phyloP scores from a whole-genome alignment of 2,113 vertebrate genomes.

The Geococcyx californianus region DNA sequence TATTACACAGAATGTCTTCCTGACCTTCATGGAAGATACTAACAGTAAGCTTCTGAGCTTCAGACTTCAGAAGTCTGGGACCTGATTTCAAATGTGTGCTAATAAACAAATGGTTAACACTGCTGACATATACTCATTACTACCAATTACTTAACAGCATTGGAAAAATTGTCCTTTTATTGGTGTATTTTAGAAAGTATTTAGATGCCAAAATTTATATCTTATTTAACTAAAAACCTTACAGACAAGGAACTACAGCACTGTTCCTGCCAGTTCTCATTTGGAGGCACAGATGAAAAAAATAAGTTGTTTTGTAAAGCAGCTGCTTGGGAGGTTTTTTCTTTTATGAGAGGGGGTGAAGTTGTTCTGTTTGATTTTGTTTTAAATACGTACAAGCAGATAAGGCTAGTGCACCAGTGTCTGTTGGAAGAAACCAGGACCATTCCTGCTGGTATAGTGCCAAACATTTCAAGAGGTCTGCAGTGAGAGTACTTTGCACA shows the following conservation, averaged over 20 bases:
- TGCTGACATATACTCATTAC: not conserved
- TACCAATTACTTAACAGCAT: too few relatives aligned
- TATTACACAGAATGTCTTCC: not conserved
- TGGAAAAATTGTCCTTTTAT: not conserved
- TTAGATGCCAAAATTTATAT: not conserved
- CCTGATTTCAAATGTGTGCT: not conserved
- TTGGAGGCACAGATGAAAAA: not conserved
- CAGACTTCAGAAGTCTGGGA: not conserved
- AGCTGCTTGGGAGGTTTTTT: not conserved
- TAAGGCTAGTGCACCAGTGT: not conserved
- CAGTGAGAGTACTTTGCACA: not conserved
- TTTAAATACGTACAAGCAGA: not conserved
- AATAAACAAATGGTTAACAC: not conserved
- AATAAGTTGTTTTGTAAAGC: not conserved
- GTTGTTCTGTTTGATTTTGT: not conserved
- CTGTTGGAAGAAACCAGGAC: not conserved
- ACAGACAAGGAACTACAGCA: not conserved
- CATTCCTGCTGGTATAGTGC: not conserved
- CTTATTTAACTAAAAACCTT: not conserved
- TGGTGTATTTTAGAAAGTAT: not conserved
- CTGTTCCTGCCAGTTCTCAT: not conserved
- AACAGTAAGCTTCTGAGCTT: not conserved
- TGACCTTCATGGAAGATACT: not conserved
- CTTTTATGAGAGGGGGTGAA: accelerated
- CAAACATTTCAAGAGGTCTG: not conserved